Base-by-base conservation (phyloP, 2,888 invertebrate genomes). In the Orthosia cruda region DNA sequence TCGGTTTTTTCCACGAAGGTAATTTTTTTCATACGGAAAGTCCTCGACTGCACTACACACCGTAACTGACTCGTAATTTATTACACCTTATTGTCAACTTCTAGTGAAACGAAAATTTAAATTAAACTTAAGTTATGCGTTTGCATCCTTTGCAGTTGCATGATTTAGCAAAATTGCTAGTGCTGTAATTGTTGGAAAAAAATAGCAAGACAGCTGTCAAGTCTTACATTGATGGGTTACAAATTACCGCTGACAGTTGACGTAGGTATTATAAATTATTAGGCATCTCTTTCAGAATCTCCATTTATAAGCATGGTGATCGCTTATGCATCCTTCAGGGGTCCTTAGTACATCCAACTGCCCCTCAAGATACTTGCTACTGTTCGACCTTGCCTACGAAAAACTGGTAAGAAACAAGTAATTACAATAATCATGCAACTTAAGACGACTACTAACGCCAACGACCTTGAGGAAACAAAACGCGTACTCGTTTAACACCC, bases 1-100 rank as follows among this genome's bases (percentile, higher is more conserved):
- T 18, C 40, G 40, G 40, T 40, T 40, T 9, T 40, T 40, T 40
- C 9, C 40, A 40, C 68, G 20, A 40, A 47, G 13, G 26, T 0
- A 13, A 16, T 26, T 62, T 49, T 66, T 67, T 70, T 61, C 4
- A 0, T 12, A 5, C 23, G 32, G 50, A 54, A 52, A 11, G 15
- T 26, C 50, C 54, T 55, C n/a, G 16, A 61, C 40, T 64, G 64
- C 50, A 67, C 20, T 49, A 47, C 62, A 23, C 64, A 45, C 54
- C 45, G 54, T 16, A 18, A 3, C 20, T n/a, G 12, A 49, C 57
- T 71, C 50, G 65, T 73, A 64, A 79, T 79, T 79, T 80, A 80
- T 65, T 64, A 45, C 59, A 18, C 23, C 61, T 61, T 49, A 54
- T 66, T 78, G 62, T 67, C 5, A 52, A 49, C 11, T 47, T 45